phyloP scores from a whole-genome alignment of 2,797 vertebrate genomes.

The Lepilemur ruficaudatus region DNA sequence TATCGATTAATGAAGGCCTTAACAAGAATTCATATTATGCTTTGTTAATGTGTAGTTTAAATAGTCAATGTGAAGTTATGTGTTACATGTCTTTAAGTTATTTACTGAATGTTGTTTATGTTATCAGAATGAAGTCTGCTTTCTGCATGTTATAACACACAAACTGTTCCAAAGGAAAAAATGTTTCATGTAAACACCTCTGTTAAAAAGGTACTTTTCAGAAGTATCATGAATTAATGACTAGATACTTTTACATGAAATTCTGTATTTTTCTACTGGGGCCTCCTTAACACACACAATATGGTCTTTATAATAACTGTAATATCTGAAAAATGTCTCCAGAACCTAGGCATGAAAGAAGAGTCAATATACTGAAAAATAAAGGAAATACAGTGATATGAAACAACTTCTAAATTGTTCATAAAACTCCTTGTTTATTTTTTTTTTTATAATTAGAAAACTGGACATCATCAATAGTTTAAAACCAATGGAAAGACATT shows the following conservation, averaged over 20 bases:
- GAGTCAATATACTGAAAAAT: neutral
- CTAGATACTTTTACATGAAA: neutral
- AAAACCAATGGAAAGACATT: neutral
- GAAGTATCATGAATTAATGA: neutral
- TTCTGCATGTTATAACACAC: neutral
- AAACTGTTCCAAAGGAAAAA: neutral
- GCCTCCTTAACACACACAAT: neutral
- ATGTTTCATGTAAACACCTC: neutral
- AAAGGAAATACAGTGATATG: neutral
- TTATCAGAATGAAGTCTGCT: neutral
- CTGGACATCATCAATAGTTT: neutral
- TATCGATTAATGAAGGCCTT: constrained; percentile 1
- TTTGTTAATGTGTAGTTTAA: constrained; percentile 22
- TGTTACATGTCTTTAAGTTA: neutral
- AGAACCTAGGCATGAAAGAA: neutral
- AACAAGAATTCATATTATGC: neutral
- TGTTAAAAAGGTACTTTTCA: neutral
- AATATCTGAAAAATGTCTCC: neutral
- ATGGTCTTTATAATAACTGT: neutral
- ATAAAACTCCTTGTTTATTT: neutral
- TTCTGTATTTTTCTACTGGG: neutral
- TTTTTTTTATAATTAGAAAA: neutral
- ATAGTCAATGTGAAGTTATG: neutral
- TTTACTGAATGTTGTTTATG: neutral
- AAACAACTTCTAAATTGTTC: neutral